phyloP scores from a whole-genome alignment of 1,140 invertebrate species.

The Bilobella aurantiaca region DNA sequence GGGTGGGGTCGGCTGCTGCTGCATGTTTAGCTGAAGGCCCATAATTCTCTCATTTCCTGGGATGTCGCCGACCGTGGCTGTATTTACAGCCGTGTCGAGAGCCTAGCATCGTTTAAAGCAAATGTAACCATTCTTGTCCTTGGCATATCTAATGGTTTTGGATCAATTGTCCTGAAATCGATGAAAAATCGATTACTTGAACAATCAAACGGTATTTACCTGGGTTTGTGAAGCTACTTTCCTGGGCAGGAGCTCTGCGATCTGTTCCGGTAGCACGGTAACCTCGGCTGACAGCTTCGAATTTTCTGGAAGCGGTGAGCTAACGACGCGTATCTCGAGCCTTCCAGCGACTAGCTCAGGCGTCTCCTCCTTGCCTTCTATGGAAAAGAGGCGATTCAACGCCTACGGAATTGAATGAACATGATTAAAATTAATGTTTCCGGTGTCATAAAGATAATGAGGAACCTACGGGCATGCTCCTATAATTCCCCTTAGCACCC shows the following conservation, averaged over 20 bases:
- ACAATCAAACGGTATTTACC: too few species aligned
- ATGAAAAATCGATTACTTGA: too few species aligned
- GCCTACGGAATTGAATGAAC: conserved; percentile 20
- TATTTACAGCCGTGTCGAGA: not conserved
- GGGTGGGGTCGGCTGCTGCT: conserved; percentile 12
- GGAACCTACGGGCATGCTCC: conserved; percentile 37
- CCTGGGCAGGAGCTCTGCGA: too few species aligned
- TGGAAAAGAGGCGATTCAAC: conserved; percentile 31
- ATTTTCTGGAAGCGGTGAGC: conserved; percentile 21
- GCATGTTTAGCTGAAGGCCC: not conserved
- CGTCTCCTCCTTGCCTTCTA: conserved; percentile 23
- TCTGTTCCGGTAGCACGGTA: not conserved
- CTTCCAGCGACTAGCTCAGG: conserved; percentile 49
- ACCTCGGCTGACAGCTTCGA: not conserved
- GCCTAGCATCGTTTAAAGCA: not conserved
- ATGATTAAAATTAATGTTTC: not conserved
- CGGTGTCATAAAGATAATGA: not conserved
- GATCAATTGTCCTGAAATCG: too few species aligned
- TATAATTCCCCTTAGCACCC: conserved; percentile 25
- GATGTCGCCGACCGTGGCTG: not conserved
- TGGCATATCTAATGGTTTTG: not conserved
- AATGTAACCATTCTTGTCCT: not conserved
- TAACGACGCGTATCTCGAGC: conserved; percentile 66
- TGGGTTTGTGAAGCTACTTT: too few species aligned
- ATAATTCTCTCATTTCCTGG: not conserved